These are phyloP conservation scores for Caenorhabditis zanzibari DNA, from an alignment of 2,888 invertebrate genomes.

Conservation along the genomic window DNA sequence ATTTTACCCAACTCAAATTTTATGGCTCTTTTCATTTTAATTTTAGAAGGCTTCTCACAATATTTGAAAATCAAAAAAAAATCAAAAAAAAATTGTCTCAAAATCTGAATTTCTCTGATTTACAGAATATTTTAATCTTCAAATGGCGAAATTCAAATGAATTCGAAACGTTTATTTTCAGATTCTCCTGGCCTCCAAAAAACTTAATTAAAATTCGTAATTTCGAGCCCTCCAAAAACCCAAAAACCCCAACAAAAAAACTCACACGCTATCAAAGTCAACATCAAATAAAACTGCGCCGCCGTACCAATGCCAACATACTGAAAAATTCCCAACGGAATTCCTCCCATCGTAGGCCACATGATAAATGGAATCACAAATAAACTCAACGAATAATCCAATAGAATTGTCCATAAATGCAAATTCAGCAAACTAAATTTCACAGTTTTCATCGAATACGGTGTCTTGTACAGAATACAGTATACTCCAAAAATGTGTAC, in stretches of 20 bases:
- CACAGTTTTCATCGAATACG: constrained; percentile 26
- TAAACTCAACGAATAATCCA: constrained; percentile 35
- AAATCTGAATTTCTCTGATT: too few relatives aligned
- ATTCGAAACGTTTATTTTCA: background rate
- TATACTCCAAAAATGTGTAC: constrained; percentile 39
- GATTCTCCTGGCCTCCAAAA: background rate
- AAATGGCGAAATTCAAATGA: too few relatives aligned
- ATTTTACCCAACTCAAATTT: too few relatives aligned
- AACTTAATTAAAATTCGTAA: too few relatives aligned
- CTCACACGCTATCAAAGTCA: constrained; percentile 33
- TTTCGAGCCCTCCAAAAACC: too few relatives aligned
- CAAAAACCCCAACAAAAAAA: constrained; percentile 4
- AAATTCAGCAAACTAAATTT: constrained; percentile 36
- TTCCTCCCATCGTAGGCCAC: constrained; percentile 28
- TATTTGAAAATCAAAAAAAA: too few relatives aligned
- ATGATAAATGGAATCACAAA: constrained; percentile 29
- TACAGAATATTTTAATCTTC: too few relatives aligned
- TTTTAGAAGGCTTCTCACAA: too few relatives aligned
- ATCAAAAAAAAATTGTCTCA: too few relatives aligned
- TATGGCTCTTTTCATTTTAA: too few relatives aligned
- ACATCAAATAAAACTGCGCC: constrained; percentile 12
- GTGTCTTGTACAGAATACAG: constrained; percentile 31
- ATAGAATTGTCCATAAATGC: constrained; percentile 29
- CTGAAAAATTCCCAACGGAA: constrained; percentile 19
- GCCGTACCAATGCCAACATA: constrained; percentile 6